A percentile compares a stretch with the other conserved stretches of the same genome.
These are phyloP conservation scores for Catharus bicknelli DNA, from an alignment of 2,113 vertebrate genomes.

Conservation along the genomic window DNA sequence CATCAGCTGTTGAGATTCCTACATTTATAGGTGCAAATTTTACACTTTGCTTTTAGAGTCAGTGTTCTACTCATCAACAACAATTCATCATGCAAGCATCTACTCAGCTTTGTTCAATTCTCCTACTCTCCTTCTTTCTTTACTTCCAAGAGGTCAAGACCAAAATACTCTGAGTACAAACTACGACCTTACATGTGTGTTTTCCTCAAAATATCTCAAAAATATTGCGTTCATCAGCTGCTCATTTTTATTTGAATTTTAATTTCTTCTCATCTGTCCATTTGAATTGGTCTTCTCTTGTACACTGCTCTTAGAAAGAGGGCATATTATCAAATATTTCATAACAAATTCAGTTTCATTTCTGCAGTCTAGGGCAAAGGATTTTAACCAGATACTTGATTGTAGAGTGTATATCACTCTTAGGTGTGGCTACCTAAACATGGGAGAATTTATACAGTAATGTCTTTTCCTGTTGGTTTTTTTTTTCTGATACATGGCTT, in stretches of 20 bases:
- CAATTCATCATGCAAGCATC: not conserved
- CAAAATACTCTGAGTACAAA: not conserved
- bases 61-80: not conserved
- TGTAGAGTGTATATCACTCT: not conserved
- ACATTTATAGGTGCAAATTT: not conserved
- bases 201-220: not conserved
- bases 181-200: not conserved
- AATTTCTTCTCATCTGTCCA: not conserved
- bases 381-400: not conserved
- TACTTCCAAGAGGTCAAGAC: not conserved
- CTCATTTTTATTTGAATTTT: not conserved
- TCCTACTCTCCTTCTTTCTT: not conserved
- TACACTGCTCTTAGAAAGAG: not conserved
- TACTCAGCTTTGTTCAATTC: not conserved
- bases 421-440: not conserved
- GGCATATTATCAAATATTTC: not conserved
- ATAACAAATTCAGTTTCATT: not conserved
- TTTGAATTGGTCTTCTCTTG: not conserved
- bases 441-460: not conserved
- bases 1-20: not conserved
- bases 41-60: not conserved
- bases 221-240: not conserved
- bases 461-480: not conserved
- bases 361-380: not conserved
- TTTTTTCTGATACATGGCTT: not conserved